phyloP scores from a whole-genome alignment of 2,797 vertebrate genomes.

The Pterois miles region DNA sequence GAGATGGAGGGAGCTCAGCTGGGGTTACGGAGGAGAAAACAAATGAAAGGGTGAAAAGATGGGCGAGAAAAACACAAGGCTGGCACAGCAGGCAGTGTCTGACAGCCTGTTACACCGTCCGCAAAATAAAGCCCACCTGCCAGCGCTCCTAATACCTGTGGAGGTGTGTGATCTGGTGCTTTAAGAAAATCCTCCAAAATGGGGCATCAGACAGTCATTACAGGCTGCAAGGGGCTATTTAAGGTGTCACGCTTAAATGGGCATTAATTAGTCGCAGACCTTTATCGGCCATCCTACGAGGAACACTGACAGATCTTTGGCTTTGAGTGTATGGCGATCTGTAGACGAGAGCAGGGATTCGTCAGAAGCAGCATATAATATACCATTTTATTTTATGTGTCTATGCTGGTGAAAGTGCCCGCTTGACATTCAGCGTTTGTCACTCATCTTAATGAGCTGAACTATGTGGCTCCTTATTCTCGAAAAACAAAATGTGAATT shows the following conservation, averaged over 20 bases:
- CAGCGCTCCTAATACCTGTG: conserved; percentile 10
- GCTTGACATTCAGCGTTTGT: not conserved
- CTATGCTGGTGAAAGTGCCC: not conserved
- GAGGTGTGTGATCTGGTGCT: not conserved
- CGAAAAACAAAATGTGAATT: not conserved
- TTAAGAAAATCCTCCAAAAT: conserved; percentile 15
- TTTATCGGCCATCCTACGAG: not conserved
- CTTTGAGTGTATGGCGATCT: fast-evolving
- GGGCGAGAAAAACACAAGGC: conserved; percentile 53
- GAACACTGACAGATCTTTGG: not conserved
- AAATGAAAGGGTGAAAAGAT: conserved; percentile 42
- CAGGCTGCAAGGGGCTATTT: not conserved
- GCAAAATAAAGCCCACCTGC: conserved; percentile 43
- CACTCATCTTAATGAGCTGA: conserved; percentile 26
- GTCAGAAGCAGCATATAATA: not conserved
- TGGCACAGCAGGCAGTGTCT: conserved; percentile 65
- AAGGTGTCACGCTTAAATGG: conserved; percentile 1
- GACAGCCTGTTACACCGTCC: conserved; percentile 45
- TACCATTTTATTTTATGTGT: not conserved
- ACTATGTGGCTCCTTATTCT: conserved; percentile 6
- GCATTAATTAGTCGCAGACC: conserved; percentile 27
- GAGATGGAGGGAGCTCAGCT: conserved; percentile 34
- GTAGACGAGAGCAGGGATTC: not conserved
- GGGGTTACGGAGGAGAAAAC: conserved; percentile 38
- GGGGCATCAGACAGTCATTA: not conserved